These are phyloP conservation scores for Aromia moschata DNA, from an alignment of 2,888 invertebrate species.

Conservation along the genomic window DNA sequence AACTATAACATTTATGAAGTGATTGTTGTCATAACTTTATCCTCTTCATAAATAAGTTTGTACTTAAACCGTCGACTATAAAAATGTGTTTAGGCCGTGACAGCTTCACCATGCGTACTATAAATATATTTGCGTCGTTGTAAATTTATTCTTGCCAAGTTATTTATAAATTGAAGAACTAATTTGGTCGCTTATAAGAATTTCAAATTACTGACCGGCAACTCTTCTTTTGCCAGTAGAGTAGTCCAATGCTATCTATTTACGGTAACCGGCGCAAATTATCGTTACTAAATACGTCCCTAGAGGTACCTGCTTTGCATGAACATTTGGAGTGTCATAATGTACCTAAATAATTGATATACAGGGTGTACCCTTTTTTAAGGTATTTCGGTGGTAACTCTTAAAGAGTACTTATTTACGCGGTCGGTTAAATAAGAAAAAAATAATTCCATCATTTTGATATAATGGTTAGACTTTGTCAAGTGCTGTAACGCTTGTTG, in stretches of 20 bases:
- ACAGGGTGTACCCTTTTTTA: too few species aligned
- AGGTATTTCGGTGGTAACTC: too few species aligned
- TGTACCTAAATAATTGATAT: too few species aligned
- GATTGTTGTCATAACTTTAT: too few species aligned
- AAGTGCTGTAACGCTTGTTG: too few species aligned
- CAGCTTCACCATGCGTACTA: neutral
- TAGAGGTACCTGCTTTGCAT: neutral
- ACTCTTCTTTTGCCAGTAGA: neutral
- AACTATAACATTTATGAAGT: too few species aligned
- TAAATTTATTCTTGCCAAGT: slow-evolving; percentile 1
- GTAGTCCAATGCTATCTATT: slow-evolving; percentile 1
- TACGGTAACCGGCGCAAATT: neutral
- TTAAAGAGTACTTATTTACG: too few species aligned
- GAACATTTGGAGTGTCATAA: neutral
- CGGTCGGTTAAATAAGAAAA: too few species aligned
- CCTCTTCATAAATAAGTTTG: too few species aligned
- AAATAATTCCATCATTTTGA: too few species aligned
- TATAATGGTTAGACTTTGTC: too few species aligned
- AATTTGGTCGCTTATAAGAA: neutral
- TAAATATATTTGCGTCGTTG: neutral
- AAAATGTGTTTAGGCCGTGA: neutral
- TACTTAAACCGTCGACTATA: neutral
- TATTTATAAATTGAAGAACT: slow-evolving; percentile 8
- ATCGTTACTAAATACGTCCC: neutral
- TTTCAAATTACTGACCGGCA: neutral